phyloP scores from a whole-genome alignment of 2,888 invertebrate genomes.

The Mesorhabditis sp. region DNA sequence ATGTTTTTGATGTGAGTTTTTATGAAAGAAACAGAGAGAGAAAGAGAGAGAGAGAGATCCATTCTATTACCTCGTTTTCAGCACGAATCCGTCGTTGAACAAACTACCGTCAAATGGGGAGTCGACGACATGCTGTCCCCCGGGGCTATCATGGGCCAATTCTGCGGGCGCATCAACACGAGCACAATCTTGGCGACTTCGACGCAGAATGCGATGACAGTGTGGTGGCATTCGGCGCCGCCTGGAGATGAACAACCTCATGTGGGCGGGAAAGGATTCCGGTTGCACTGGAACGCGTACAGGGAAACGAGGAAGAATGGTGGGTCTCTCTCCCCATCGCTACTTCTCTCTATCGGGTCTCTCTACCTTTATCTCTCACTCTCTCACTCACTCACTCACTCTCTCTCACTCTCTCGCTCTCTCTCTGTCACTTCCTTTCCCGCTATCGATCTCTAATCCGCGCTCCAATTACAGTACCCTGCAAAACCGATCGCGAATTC shows the following conservation, averaged over 20 bases:
- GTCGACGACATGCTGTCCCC: conserved; percentile 35
- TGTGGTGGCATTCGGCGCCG: conserved; percentile 42
- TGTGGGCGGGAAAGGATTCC: conserved; percentile 29
- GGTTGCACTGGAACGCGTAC: conserved; percentile 34
- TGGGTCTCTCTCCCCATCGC: conserved; percentile 9
- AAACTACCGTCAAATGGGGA: conserved; percentile 9
- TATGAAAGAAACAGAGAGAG: background rate
- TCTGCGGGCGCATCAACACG: conserved; percentile 24
- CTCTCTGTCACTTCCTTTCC: too few species aligned
- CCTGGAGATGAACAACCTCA: conserved; percentile 13
- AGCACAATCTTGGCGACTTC: background rate
- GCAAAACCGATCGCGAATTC: conserved; percentile 24
- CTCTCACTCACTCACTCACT: too few species aligned
- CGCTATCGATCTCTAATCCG: too few species aligned
- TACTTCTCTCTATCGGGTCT: too few species aligned
- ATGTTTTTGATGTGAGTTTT: conserved; percentile 37
- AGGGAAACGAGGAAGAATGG: conserved; percentile 24
- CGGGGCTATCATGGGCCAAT: conserved; percentile 41
- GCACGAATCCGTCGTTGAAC: conserved; percentile 37
- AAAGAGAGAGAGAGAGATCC: background rate
- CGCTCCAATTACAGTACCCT: conserved; percentile 14
- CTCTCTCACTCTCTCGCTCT: too few species aligned
- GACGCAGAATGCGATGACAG: conserved; percentile 38
- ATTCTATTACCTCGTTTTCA: conserved; percentile 14
- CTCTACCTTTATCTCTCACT: too few species aligned